Base-by-base conservation (phyloP, 2,888 invertebrate genomes). In the Ctena decussata region DNA sequence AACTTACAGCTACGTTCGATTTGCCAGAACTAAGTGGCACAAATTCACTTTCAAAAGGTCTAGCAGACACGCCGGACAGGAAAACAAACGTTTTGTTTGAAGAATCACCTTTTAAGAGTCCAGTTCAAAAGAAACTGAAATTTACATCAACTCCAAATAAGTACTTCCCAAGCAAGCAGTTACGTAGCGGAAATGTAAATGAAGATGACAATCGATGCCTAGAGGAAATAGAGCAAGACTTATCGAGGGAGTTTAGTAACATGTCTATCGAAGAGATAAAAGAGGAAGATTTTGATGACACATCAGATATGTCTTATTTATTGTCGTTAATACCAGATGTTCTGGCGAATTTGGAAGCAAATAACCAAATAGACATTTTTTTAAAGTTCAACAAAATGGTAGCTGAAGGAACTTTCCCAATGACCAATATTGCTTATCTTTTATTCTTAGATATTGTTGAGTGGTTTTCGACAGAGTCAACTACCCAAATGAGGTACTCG, bases 121-220 rank as follows among this genome's bases (percentile, higher is more conserved):
- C 53, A 53, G 24, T 53, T 53, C 24, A 8, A 24, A 53, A 53
- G 53, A 53, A 53, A 53, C 53, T 53, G 24, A 53, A 53, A 53
- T 53, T 53, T 24, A 53, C 53, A 53, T 53, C 53, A 53, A 53
- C 53, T 53, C 53, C 53, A n/a, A 53, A 53, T 53, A 53, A 53
- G 53, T 53, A n/a, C 53, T 53, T 21, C 21, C 53, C 53, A 53
- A 53, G 18, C 53, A 53, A 53, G 24, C 53, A 15, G n/a, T n/a
- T 53, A 53, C n/a, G 18, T 53, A n/a, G 53, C 24, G 53, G 24
- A 53, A 53, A 15, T 53, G 53, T n/a, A n/a, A n/a, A 24, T 53
- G 11, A 53, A 15, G n/a, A 53, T 53, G 53, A n/a, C n/a, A n/a
- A 53, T 53, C 53, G 5, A 53, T n/a, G 53, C 21, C 24, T 15